Evolutionary conservation across 2,113 vertebrate genomes (phyloP).

Genomic region (Lophura nycthemera): DNA sequence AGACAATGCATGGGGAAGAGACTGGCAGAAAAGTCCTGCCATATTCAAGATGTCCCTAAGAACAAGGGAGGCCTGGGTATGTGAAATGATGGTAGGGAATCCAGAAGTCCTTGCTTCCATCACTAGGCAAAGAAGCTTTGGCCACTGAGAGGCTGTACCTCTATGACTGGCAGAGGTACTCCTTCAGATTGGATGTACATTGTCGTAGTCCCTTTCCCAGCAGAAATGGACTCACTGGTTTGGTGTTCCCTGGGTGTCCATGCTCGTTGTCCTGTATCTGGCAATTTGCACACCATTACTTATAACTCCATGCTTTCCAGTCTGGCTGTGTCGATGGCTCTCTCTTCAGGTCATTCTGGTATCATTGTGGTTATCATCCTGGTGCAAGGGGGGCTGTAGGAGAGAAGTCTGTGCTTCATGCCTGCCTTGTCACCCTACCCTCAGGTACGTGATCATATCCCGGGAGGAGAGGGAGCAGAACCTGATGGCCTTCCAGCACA

Average conservation of each 20-base stretch:
- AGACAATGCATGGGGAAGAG: background rate
- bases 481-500: slow-evolving; percentile 91
- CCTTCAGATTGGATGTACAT: background rate
- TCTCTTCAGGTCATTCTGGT: slow-evolving; percentile 39
- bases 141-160: background rate
- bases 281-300: slow-evolving; percentile 10
- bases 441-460: slow-evolving; percentile 91
- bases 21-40: background rate
- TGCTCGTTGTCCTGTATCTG: background rate
- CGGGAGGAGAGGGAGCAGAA: slow-evolving; percentile 90
- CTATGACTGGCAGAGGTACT: background rate
- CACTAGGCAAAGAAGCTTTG: background rate
- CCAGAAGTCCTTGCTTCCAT: background rate
- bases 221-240: background rate
- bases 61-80: background rate
- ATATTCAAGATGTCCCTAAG: background rate
- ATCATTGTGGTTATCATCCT: background rate
- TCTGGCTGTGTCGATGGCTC: slow-evolving; percentile 18
- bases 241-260: background rate
- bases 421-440: background rate
- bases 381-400: background rate
- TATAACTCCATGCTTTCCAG: slow-evolving; percentile 2
- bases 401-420: slow-evolving; percentile 9
- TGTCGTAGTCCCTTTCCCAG: background rate
- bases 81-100: background rate